phyloP scores from a whole-genome alignment of 2,888 invertebrate species.

The Cerastis leucographa region DNA sequence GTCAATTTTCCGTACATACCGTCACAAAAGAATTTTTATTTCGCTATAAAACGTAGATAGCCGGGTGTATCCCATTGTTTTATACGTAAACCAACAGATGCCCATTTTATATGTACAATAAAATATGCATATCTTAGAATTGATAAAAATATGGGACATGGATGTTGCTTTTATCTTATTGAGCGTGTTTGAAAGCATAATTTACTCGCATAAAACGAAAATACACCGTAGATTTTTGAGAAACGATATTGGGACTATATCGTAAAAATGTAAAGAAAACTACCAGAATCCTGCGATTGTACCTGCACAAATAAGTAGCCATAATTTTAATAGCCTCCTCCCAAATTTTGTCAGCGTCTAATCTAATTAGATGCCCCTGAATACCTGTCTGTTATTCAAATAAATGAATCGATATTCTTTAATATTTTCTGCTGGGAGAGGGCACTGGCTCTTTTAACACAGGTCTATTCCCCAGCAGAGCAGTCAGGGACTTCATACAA shows the following conservation, averaged over 20 bases:
- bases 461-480: no score
- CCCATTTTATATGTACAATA: constrained; percentile 63
- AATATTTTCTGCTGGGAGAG: no score
- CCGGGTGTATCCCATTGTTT: constrained; percentile 54
- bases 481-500: no score
- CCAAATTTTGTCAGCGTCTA: background rate
- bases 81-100: constrained; percentile 57
- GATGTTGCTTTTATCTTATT: constrained; percentile 35
- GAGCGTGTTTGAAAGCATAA: background rate
- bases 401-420: no score
- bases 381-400: background rate
- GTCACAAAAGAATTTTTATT: constrained; percentile 59
- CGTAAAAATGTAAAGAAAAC: background rate
- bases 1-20: constrained; percentile 24
- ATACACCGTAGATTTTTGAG: background rate
- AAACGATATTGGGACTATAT: background rate
- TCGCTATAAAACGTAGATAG: constrained; percentile 60
- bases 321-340: background rate
- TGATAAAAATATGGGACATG: constrained; percentile 54
- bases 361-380: background rate
- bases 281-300: background rate
- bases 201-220: background rate
- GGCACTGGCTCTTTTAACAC: no score
- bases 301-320: background rate
- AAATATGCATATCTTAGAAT: constrained; percentile 65